These are phyloP conservation scores for Dynastes hyllus DNA, from an alignment of 2,888 invertebrate genomes.

Conservation along the genomic window DNA sequence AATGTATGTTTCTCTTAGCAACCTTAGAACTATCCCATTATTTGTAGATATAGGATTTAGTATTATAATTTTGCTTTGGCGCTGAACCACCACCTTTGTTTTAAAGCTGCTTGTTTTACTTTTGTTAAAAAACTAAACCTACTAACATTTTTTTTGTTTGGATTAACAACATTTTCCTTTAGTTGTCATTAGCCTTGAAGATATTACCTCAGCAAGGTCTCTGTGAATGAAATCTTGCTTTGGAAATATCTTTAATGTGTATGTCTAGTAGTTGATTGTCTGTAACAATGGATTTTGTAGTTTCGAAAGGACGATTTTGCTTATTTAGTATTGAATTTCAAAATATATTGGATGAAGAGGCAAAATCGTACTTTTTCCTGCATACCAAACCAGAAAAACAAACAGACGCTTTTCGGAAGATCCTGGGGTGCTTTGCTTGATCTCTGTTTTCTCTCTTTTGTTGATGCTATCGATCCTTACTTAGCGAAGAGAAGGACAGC, in stretches of 20 bases:
- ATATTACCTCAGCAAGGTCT: too few species aligned
- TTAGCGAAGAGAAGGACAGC: conserved; percentile 95
- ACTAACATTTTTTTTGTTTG: neutral
- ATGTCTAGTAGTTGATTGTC: too few species aligned
- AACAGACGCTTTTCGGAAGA: conserved; percentile 21
- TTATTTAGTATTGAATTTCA: too few species aligned
- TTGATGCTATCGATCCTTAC: conserved; percentile 85
- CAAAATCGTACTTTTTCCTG: conserved; percentile 4
- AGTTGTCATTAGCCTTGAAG: too few species aligned
- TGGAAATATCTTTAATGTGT: too few species aligned
- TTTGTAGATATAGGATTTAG: conserved; percentile 10
- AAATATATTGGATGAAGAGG: neutral
- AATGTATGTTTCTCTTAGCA: too few species aligned
- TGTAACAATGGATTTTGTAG: too few species aligned
- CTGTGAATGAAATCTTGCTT: too few species aligned
- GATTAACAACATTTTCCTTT: too few species aligned
- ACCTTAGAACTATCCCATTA: too few species aligned
- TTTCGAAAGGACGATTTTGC: neutral
- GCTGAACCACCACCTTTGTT: conserved; percentile 50
- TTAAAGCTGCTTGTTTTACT: conserved; percentile 42
- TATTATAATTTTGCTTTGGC: conserved; percentile 52
- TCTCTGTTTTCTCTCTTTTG: conserved; percentile 75
- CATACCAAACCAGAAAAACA: conserved; percentile 5
- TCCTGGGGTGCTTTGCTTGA: conserved; percentile 72
- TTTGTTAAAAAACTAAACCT: neutral